Base-by-base conservation (phyloP, 2,888 invertebrate species). In the Tromatobia lineatoria region DNA sequence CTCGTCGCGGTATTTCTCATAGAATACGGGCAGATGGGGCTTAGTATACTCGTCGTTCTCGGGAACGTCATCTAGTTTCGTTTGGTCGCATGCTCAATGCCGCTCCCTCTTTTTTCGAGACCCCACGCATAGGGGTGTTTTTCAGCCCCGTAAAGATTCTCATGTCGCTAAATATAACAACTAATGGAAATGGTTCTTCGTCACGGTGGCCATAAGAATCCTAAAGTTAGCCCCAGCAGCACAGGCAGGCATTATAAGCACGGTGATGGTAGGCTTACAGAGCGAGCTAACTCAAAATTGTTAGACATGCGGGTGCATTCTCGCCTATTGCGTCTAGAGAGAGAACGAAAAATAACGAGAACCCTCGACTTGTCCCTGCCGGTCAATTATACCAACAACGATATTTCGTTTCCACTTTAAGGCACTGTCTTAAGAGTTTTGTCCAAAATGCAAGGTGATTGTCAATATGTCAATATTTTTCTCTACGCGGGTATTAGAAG, bases 131-230 rank as follows among this genome's bases (percentile, higher is more conserved):
- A 86, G 88, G 90, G 90, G 90, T 90, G 75, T 85, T 90, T 89
- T 89, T 88, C 88, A 88, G 88, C 88, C 90, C 88, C 86, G 87
- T 75, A 88, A 88, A 90, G 90, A 90, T 92, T 92, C 92, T 90
- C 91, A 91, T 88, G 89, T 73, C 76, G 83, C 88, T 90, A 90
- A 86, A 90, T 89, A 89, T 89, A 90, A 87, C 79, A 83, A 73
- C 86, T 86, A 87, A 88, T 90, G 47, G 66, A 34, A 73, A 47
- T 57, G 15, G 57, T 67, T 67, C 15, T 23, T 67, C 47, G 67
- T 67, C 67, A 47, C 67, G 67, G 67, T 15, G 67, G 18, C 61
- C 23, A 57, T 10, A 20, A 13, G 57, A 25, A 57, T 34, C 45
- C 69, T 18, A 61, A 57, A 38, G 52, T 11, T 34, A n/a, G 23